Percentiles rank a stretch among this genome's conserved stretches.
These are phyloP conservation scores for Gila orcuttii DNA, from an alignment of 2,113 vertebrate genomes.

Conservation along the genomic window DNA sequence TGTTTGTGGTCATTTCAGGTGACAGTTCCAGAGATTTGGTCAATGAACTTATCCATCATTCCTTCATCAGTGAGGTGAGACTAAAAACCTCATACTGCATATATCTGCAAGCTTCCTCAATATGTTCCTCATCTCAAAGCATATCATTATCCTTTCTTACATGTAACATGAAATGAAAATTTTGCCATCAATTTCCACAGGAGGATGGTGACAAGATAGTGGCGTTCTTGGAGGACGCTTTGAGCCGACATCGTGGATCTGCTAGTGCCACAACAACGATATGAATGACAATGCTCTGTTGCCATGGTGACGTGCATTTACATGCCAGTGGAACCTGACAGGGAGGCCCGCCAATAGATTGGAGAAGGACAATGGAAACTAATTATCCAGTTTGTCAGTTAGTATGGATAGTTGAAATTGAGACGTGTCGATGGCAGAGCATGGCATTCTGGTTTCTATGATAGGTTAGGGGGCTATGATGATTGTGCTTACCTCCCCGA, in stretches of 20 bases:
- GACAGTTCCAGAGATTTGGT: slow-evolving; percentile 90
- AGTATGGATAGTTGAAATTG: not conserved
- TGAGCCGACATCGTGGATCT: slow-evolving; percentile 24
- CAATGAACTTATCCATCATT: slow-evolving; percentile 90
- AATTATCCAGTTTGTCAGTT: not conserved
- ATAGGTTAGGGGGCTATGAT: not conserved
- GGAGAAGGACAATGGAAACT: not conserved
- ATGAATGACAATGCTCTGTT: slow-evolving; percentile 7
- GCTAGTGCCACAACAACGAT: slow-evolving; percentile 18
- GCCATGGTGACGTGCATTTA: slow-evolving; percentile 1
- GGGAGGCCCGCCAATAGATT: not conserved
- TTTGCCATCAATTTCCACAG: slow-evolving; percentile 10
- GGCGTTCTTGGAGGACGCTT: slow-evolving; percentile 25
- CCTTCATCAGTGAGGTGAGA: slow-evolving; percentile 90
- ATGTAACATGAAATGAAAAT: not conserved
- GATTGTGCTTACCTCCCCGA: not conserved
- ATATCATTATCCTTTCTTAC: not conserved
- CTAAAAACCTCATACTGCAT: not conserved
- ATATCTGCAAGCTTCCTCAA: not conserved
- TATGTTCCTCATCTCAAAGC: not conserved
- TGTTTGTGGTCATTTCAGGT: slow-evolving; percentile 71
- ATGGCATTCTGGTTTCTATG: slow-evolving; percentile 1
- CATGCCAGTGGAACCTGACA: slow-evolving; percentile 20
- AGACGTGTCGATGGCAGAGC: not conserved
- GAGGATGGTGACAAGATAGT: slow-evolving; percentile 40